Conservation (phyloP, 2,113 vertebrate genomes). For the Cyanoramphus novaezelandiae region DNA sequence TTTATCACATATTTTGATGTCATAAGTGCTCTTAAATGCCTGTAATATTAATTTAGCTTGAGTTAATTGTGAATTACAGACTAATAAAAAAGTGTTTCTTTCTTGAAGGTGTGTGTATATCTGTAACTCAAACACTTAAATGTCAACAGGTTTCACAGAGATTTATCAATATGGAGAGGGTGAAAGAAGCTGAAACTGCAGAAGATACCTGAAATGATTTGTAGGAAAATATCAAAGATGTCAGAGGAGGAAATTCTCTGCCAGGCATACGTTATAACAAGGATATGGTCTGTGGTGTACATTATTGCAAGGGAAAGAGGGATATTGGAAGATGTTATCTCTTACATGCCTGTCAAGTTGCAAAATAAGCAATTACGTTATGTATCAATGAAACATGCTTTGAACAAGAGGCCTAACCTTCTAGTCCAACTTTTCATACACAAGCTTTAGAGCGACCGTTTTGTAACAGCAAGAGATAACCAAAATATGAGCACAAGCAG, state of each 20-base stretch:
- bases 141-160: background rate
- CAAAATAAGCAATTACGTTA: background rate
- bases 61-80: background rate
- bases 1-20: accelerated
- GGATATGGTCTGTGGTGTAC: background rate
- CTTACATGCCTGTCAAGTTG: background rate
- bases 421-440: background rate
- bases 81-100: background rate
- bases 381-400: background rate
- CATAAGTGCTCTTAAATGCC: background rate
- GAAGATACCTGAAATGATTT: background rate
- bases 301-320: background rate
- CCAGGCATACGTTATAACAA: background rate
- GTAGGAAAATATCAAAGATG: background rate
- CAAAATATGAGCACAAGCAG: background rate
- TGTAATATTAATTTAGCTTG: background rate
- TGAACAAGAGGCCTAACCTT: background rate
- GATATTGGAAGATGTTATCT: background rate
- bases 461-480: background rate
- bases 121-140: background rate
- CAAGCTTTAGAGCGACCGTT: background rate
- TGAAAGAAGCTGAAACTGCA: background rate
- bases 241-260: background rate
- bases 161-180: background rate
- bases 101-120: background rate